Base-by-base conservation (phyloP, 2,797 vertebrate genomes). In the Clarias platycephalus region DNA sequence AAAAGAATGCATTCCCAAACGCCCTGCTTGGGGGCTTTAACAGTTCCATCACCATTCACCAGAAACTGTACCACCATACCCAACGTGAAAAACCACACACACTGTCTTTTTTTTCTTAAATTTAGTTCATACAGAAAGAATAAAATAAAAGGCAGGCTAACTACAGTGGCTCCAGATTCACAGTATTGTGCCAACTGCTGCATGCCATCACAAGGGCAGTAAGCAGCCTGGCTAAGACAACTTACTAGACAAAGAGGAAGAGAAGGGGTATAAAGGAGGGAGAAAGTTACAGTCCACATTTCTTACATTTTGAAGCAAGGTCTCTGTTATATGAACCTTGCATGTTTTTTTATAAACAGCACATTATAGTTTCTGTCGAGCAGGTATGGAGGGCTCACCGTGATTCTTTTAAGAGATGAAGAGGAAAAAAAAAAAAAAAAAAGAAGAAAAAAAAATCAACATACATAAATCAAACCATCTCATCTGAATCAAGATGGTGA, bases 131-230 rank as follows among this genome's bases (percentile, higher is more conserved):
- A 94, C 94, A 95, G 93, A 94, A 94, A 94, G 92, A 92, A 91
- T 55, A 55, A 58, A 91, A 92, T 94, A 91, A 94, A 94, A 91
- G 89, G 87, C 93, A 90, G 90, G 93, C 92, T 93, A 94, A 93
- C 92, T 95, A 94, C 94, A 95, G 92, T 91, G 92, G 93, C 94
- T 95, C 93, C 92, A 93, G 93, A 94, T 95, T 95, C 95, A 95
- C 95, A 95, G 94, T 95, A 94, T 94, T 92, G 90, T 91, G 93
- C 92, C 92, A 84, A 90, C 91, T 87, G 93, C 93, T 87, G 90
- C 90, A 64, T 28, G 86, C 89, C 89, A 85, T 88, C 64, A 87
- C 26, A 68, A 80, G 88, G 91, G 86, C 88, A 83, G 83, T 91
- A 91, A 40, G 87, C 93, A 92, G 92, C 91, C 91, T 87, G 80